phyloP scores from a whole-genome alignment of 23 tunicate genomes.

The Phallusia fumigata region DNA sequence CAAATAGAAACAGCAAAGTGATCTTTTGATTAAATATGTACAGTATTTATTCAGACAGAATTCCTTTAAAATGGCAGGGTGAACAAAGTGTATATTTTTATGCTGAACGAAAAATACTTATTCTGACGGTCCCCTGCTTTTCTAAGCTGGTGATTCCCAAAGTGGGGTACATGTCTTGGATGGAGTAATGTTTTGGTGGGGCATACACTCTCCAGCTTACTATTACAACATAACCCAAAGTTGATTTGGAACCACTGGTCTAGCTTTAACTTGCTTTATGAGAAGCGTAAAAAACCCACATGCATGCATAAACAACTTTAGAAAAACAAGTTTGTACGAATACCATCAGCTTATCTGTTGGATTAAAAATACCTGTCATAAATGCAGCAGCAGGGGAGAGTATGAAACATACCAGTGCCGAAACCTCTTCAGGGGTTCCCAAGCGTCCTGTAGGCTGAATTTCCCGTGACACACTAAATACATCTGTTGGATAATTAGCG shows the following conservation, averaged over 20 bases:
- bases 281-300: neutral
- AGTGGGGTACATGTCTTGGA: no score
- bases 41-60: neutral
- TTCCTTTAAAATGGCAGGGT: no score
- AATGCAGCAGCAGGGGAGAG: slow-evolving; percentile 76
- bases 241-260: no score
- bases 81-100: no score
- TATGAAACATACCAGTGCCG: slow-evolving; percentile 73
- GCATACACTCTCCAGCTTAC: no score
- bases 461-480: slow-evolving; percentile 35
- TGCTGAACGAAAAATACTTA: no score
- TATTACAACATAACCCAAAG: no score
- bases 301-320: neutral
- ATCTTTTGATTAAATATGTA: neutral
- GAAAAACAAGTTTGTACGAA: neutral
- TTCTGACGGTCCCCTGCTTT: no score
- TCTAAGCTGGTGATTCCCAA: no score
- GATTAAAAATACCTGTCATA: slow-evolving; percentile 66
- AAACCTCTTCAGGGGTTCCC: slow-evolving; percentile 73
- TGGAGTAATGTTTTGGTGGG: no score
- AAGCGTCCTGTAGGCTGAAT: slow-evolving; percentile 67
- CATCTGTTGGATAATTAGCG: slow-evolving; percentile 64
- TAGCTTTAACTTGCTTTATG: no score
- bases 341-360: neutral
- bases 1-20: no score